A percentile compares a stretch with the other conserved stretches of the same genome.
These are phyloP conservation scores for Hermaeophaga mercurialis DNA, from an alignment of 2,888 invertebrate genomes.

Conservation along the genomic window DNA sequence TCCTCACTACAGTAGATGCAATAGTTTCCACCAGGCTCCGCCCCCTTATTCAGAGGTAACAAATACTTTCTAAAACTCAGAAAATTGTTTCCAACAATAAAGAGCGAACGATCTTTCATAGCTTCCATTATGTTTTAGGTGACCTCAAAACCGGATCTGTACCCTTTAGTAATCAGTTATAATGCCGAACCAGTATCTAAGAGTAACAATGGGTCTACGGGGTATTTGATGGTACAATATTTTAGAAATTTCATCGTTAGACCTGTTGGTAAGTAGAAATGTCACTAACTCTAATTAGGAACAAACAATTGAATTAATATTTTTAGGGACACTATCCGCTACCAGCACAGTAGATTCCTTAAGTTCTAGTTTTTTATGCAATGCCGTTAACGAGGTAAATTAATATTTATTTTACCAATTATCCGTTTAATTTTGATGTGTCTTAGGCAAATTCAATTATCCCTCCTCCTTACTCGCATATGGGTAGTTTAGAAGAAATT, in stretches of 20 bases:
- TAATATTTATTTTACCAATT: not conserved
- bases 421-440: not conserved
- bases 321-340: conserved; percentile 76
- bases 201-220: conserved; percentile 71
- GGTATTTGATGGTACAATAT: conserved; percentile 84
- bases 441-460: conserved; percentile 77
- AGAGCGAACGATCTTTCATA: no score
- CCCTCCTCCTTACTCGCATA: conserved; percentile 81
- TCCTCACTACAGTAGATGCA: conserved; percentile 83
- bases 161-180: conserved; percentile 82
- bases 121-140: conserved; percentile 62
- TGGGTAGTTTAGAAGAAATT: conserved; percentile 73
- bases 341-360: conserved; percentile 86
- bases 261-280: conserved; percentile 63
- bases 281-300: not conserved
- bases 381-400: conserved; percentile 77
- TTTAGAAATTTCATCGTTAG: conserved; percentile 79
- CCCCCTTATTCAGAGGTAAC: conserved; percentile 83
- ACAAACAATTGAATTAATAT: no score
- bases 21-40: conserved; percentile 81
- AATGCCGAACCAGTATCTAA: conserved; percentile 69
- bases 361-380: conserved; percentile 86
- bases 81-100: not conserved
- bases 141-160: conserved; percentile 83
- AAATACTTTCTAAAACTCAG: no score